A percentile compares a stretch with the other conserved stretches of the same genome.
These are phyloP conservation scores for Knipowitschia caucasica DNA, from an alignment of 2,797 vertebrate genomes.

Conservation along the genomic window DNA sequence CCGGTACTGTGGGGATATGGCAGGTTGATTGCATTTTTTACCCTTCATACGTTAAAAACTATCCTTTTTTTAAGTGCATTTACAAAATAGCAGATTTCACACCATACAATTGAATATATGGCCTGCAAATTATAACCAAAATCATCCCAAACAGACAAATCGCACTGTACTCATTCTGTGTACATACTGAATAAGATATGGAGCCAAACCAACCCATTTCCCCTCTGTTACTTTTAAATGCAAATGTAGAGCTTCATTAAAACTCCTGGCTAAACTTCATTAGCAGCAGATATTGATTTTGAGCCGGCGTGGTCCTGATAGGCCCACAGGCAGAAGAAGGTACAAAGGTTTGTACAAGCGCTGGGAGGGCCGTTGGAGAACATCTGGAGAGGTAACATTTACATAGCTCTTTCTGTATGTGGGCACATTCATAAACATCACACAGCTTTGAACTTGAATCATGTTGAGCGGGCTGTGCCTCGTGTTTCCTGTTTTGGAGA, in stretches of 20 bases:
- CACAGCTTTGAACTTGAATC: constrained; percentile 71
- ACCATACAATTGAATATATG: constrained; percentile 31
- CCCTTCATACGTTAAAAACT: too few relatives aligned
- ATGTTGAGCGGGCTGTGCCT: constrained; percentile 26
- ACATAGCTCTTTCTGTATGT: constrained; percentile 76
- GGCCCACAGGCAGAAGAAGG: constrained; percentile 73
- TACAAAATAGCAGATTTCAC: constrained; percentile 13
- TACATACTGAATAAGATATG: constrained; percentile 67
- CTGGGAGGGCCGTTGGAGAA: constrained; percentile 61
- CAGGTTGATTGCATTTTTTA: too few relatives aligned
- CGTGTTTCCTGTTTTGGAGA: constrained; percentile 57
- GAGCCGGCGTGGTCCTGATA: constrained; percentile 58
- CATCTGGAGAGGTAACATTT: constrained; percentile 81
- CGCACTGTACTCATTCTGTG: constrained; percentile 58
- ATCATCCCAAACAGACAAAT: constrained; percentile 48
- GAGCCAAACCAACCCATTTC: constrained; percentile 65
- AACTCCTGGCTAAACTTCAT: constrained; percentile 77
- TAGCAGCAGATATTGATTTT: constrained; percentile 78
- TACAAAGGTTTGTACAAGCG: constrained; percentile 82
- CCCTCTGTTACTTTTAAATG: constrained; percentile 76
- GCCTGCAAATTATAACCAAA: constrained; percentile 42
- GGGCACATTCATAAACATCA: constrained; percentile 73
- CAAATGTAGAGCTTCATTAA: constrained; percentile 77
- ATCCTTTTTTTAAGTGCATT: too few relatives aligned
- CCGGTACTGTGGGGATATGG: too few relatives aligned